Percentiles rank a stretch among this genome's conserved stretches.
Conservation (phyloP, 2,888 invertebrate genomes). For the Drosophila nr. perissopoda region DNA sequence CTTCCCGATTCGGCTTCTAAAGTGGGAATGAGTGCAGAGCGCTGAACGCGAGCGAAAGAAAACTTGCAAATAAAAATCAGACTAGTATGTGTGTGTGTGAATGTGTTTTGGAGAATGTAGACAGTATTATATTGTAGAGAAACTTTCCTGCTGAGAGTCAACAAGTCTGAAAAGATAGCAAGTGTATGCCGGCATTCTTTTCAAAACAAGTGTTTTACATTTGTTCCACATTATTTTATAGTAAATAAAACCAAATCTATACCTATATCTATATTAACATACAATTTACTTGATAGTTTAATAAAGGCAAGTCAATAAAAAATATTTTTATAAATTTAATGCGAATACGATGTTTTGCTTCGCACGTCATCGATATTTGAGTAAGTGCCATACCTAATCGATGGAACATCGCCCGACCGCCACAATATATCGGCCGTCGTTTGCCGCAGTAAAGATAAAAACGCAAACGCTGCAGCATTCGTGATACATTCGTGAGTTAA, state of each 20-base stretch:
- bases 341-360: not conserved
- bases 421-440: constrained; percentile 29
- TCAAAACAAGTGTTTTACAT: not conserved
- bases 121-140: constrained; percentile 19
- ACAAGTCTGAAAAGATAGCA: constrained; percentile 27
- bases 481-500: constrained; percentile 49
- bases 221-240: not conserved
- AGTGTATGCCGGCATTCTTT: constrained; percentile 32
- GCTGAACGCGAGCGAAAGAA: constrained; percentile 37
- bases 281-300: not conserved
- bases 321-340: not conserved
- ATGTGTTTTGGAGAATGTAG: constrained; percentile 18
- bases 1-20: constrained; percentile 41
- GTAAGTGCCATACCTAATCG: constrained; percentile 17
- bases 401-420: constrained; percentile 22
- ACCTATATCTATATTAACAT: not conserved
- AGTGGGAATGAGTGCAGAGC: constrained; percentile 38
- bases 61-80: constrained; percentile 26
- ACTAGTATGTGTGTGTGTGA: not conserved
- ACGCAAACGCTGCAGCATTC: constrained; percentile 53
- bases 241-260: not conserved
- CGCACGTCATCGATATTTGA: constrained; percentile 6
- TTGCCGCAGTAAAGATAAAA: constrained; percentile 59
- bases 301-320: not conserved
- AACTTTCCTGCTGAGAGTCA: constrained; percentile 39